A percentile compares a stretch with the other conserved stretches of the same genome.
These are phyloP conservation scores for Spialia ferax DNA, from an alignment of 2,888 invertebrate species.

Conservation along the genomic window DNA sequence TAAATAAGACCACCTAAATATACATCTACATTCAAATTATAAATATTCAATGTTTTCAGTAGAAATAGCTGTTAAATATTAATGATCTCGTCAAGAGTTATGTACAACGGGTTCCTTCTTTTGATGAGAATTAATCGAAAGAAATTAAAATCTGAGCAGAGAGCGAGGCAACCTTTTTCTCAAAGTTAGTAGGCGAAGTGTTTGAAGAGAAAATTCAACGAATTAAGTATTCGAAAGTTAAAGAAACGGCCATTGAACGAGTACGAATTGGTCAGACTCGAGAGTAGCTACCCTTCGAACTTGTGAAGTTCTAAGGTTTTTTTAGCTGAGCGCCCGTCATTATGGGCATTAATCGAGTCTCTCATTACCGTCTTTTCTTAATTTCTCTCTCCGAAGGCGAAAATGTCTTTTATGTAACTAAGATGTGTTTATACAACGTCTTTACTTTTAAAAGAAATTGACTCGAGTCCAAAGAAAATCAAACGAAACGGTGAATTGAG, in stretches of 20 bases:
- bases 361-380: slow-evolving; percentile 24
- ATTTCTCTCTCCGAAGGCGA: slow-evolving; percentile 13
- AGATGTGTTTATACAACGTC: slow-evolving; percentile 14
- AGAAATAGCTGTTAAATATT: slow-evolving; percentile 4
- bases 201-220: slow-evolving; percentile 34
- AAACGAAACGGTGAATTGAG: background rate
- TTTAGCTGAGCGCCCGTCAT: slow-evolving; percentile 33
- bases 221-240: slow-evolving; percentile 38
- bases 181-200: slow-evolving; percentile 23
- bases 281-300: slow-evolving; percentile 19
- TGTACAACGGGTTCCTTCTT: slow-evolving; percentile 1
- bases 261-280: slow-evolving; percentile 28
- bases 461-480: background rate
- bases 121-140: slow-evolving; percentile 32
- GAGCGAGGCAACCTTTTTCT: slow-evolving; percentile 23
- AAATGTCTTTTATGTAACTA: slow-evolving; percentile 21
- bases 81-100: background rate
- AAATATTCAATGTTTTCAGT: background rate
- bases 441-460: slow-evolving; percentile 6
- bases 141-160: slow-evolving; percentile 27
- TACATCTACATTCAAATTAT: background rate
- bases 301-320: slow-evolving; percentile 20
- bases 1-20: background rate
- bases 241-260: slow-evolving; percentile 31
- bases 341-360: slow-evolving; percentile 25